Evolutionary conservation across 2,888 invertebrate genomes (phyloP), one percentile per base, ranked within the genome.

Genomic region (Clepsis dumicolana): DNA sequence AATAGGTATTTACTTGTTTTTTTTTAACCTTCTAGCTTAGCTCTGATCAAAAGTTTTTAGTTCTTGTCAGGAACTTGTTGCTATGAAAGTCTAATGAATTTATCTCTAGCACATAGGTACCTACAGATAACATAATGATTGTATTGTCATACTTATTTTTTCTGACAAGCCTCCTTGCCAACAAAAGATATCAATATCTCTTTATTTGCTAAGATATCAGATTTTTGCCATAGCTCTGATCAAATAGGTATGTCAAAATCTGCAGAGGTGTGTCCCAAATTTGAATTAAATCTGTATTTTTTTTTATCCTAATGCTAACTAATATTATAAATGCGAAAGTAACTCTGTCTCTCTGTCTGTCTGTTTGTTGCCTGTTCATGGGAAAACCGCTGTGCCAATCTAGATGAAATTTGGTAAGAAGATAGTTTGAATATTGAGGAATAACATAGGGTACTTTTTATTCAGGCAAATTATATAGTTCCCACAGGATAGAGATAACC

Each of bases 131-230:
- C 44, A 35, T 5, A n/a, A 44, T 44, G 1, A 21, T 10, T 29
- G 21, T 27, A 62, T 10, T 29, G 41, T 10, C n/a, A n/a, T n/a
- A n/a, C n/a, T n/a, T n/a, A n/a, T n/a, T n/a, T n/a, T n/a, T 21
- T 50, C 27, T 59, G 52, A 61, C 52, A 61, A 56, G 18, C 41
- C 50, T 35, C 59, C 56, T 64, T 66, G 60, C 69, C 56, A 64
- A 54, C 59, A 64, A 53, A 41, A 50, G 61, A 70, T 72, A 70
- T 41, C 64, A 52, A 68, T 69, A 72, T 68, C 68, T 66, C 18
- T 69, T 44, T 64, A 38, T 70, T 63, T 65, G 59, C 48, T 24
- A 16, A 63, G 52, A 41, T 69, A 69, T 71, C 69, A 56, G 24
- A 59, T 18, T 65, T 44, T 59, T 50, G 25, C 3, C 21, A 24